A percentile compares a stretch with the other conserved stretches of the same genome.
These are phyloP conservation scores for Seira sanloemensis DNA, from an alignment of 2,888 invertebrate genomes.

Conservation along the genomic window DNA sequence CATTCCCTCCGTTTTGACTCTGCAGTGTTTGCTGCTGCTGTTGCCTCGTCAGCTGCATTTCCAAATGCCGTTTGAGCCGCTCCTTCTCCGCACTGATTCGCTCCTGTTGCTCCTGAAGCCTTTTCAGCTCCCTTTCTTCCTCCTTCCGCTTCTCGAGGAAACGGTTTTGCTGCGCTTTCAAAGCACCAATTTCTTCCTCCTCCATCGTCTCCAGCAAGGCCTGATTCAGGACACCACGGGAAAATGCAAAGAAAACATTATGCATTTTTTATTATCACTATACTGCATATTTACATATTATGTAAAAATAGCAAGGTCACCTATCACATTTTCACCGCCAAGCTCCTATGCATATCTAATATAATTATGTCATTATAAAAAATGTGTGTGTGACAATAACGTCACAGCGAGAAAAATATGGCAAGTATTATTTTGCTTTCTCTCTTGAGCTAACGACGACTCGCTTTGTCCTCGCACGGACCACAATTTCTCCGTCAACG, in stretches of 20 bases:
- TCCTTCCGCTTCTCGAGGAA: constrained; percentile 85
- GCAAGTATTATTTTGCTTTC: too few relatives aligned
- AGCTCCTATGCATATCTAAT: too few relatives aligned
- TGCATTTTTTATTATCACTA: too few relatives aligned
- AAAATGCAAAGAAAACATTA: constrained; percentile 14
- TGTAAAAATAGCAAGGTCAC: too few relatives aligned
- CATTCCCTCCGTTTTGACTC: constrained; percentile 25
- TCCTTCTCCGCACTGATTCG: constrained; percentile 69
- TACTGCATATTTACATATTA: too few relatives aligned
- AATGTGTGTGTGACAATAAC: too few relatives aligned
- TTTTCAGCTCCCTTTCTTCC: constrained; percentile 87
- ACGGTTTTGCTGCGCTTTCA: constrained; percentile 86
- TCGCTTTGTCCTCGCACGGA: too few relatives aligned
- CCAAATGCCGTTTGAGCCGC: constrained; percentile 40
- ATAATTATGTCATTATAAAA: background rate
- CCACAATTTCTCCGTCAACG: too few relatives aligned
- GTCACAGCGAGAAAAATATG: too few relatives aligned
- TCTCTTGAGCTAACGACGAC: too few relatives aligned
- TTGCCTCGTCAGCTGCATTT: constrained; percentile 25
- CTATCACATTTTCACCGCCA: too few relatives aligned
- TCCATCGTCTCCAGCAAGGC: constrained; percentile 76
- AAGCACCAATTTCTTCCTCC: constrained; percentile 91
- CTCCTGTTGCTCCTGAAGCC: constrained; percentile 86
- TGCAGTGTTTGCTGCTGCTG: constrained; percentile 21
- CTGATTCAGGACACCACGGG: constrained; percentile 34